Base-by-base conservation (phyloP, 2,113 vertebrate species). In the Cryptomyrus ogoouensis region DNA sequence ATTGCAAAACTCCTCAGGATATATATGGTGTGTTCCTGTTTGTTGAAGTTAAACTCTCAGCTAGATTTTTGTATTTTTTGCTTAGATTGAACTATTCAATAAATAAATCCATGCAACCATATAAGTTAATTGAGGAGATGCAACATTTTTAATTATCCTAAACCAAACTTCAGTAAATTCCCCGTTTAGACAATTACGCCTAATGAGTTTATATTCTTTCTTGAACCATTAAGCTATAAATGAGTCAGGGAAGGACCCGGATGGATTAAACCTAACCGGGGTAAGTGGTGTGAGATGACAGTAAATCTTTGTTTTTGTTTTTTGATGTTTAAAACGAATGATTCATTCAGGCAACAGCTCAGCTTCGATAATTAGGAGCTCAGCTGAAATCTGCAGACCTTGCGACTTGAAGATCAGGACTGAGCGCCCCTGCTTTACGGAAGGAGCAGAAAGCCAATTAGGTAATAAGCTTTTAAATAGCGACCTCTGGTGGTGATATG, bases 401-500 rank as follows among this genome's bases (percentile, higher is more conserved):
- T 70, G 62, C 10, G 12, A 27, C 70, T 77, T 39, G 1, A 39
- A 10, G 15, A 77, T 12, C 74, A 80, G 35, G 74, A 2, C 35
- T 17, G 15, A 80, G 35, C 74, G 17, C 10, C 70, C 31, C 35
- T 19, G 31, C 5, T 80, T 80, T 80, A 80, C 35, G 17, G 74
- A 42, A 80, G 31, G 17, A 12, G 74, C 12, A 21, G 35, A 80
- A 80, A 80, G 39, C 74, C 35, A 39, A 42, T 42, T 42, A 19
- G 35, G 31, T 80, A 80, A 80, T 80, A 80, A 5, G 74, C 17
- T 42, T 80, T 80, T 80, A 50, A 47, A 47, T 27, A 50, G 83
- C 83, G 44, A 86, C 83, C 19, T 86, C 83, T 86, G 46, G 83
- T 86, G 83, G 83, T 31, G 44, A 86, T n/a, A 86, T 50, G 24